Conservation (phyloP, 2,888 invertebrate species). For the Agapetus fuscipes region DNA sequence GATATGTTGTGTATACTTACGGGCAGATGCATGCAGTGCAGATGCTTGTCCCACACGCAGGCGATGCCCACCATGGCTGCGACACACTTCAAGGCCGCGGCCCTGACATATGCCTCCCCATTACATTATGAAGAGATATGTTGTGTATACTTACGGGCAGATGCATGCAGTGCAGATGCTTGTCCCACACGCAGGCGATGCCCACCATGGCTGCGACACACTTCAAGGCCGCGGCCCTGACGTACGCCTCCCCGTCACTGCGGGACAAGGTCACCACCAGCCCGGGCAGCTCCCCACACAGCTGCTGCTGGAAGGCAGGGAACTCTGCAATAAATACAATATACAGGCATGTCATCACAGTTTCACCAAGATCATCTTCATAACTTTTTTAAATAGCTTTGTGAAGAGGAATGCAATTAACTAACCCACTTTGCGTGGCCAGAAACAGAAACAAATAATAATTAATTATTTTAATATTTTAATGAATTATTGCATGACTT, state of each 20-base stretch:
- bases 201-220: conserved; percentile 60
- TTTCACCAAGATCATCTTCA: background rate
- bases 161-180: conserved; percentile 46
- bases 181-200: conserved; percentile 58
- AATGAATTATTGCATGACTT: too few relatives aligned
- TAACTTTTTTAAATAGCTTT: too few relatives aligned
- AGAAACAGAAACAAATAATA: too few relatives aligned
- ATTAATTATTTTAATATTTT: too few relatives aligned
- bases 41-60: conserved; percentile 55
- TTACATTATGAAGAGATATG: too few relatives aligned
- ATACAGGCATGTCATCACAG: too few relatives aligned
- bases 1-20: too few relatives aligned
- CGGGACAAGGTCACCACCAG: conserved; percentile 55
- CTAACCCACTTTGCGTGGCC: too few relatives aligned
- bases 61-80: conserved; percentile 56
- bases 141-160: conserved; percentile 57
- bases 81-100: conserved; percentile 63
- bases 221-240: conserved; percentile 63
- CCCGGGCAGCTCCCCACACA: conserved; percentile 54
- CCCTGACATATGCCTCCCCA: conserved; percentile 64
- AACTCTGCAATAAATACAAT: conserved; percentile 61
- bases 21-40: conserved; percentile 49
- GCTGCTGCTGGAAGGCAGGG: conserved; percentile 64
- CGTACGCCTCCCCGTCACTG: conserved; percentile 64
- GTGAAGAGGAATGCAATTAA: too few relatives aligned